These are phyloP conservation scores for Syngnathus rostellatus DNA, from an alignment of 2,797 vertebrate species.

Conservation along the genomic window DNA sequence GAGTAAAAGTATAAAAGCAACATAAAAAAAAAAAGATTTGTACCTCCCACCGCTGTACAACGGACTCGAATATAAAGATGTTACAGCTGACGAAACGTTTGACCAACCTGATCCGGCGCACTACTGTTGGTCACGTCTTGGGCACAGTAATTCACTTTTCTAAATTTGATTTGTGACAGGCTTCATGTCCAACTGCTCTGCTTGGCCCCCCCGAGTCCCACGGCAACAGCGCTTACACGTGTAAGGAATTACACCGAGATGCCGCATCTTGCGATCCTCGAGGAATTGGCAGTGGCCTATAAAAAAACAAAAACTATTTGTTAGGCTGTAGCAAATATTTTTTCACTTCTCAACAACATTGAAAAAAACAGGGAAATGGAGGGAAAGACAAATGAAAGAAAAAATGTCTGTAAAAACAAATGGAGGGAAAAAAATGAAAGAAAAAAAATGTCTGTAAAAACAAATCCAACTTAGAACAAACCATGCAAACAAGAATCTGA, in stretches of 20 bases:
- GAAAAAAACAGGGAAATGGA: too few species aligned
- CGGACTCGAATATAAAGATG: constrained; percentile 14
- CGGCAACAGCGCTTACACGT: constrained; percentile 44
- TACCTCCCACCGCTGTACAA: not conserved
- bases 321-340: not conserved
- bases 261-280: constrained; percentile 9
- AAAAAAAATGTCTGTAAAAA: constrained; percentile 15
- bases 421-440: not conserved
- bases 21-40: too few species aligned
- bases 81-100: constrained; percentile 10
- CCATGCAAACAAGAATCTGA: constrained; percentile 8
- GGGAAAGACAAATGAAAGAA: not conserved
- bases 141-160: constrained; percentile 7
- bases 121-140: constrained; percentile 2
- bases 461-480: constrained; percentile 20
- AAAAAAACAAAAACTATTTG: too few species aligned
- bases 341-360: not conserved
- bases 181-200: constrained; percentile 33
- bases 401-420: constrained; percentile 18
- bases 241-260: constrained; percentile 42
- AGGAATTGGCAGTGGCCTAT: too few species aligned
- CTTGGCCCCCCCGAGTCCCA: constrained; percentile 10
- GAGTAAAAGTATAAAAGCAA: too few species aligned
- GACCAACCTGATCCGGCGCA: constrained; percentile 16
- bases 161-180: constrained; percentile 35